Evolutionary conservation across 2,797 vertebrate genomes (phyloP).

Genomic region (Petrocephalus sullivani): DNA sequence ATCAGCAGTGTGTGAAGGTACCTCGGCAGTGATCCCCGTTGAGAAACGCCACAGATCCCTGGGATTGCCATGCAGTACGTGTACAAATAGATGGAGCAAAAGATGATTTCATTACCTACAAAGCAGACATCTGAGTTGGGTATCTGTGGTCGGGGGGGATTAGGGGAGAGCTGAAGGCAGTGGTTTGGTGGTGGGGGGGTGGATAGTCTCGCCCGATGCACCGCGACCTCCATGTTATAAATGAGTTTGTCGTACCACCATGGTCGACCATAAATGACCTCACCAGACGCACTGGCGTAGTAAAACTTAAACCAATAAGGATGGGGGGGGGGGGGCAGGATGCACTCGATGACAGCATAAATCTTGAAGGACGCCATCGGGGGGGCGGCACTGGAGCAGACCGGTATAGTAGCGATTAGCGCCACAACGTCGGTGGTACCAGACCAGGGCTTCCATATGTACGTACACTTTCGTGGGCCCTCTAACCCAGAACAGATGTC

Average conservation of each 20-base stretch:
- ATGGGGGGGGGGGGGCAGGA: constrained; percentile 63
- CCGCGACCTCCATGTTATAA: constrained; percentile 76
- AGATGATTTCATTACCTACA: constrained; percentile 75
- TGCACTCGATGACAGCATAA: constrained; percentile 67
- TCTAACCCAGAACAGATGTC: constrained; percentile 90
- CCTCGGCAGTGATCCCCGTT: constrained; percentile 50
- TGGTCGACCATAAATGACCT: constrained; percentile 81
- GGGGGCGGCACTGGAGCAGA: constrained; percentile 31
- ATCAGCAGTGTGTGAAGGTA: constrained; percentile 36
- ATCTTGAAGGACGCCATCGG: constrained; percentile 68
- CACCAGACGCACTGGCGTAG: constrained; percentile 77
- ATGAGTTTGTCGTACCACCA: constrained; percentile 70
- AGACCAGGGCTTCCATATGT: constrained; percentile 76
- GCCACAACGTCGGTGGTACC: constrained; percentile 61
- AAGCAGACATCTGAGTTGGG: constrained; percentile 46
- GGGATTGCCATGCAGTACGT: constrained; percentile 55
- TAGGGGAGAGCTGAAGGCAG: constrained; percentile 19
- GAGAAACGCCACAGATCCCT: constrained; percentile 67
- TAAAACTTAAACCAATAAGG: constrained; percentile 77
- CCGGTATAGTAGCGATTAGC: constrained; percentile 54
- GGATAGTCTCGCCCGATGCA: constrained; percentile 69
- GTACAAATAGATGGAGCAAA: constrained; percentile 69
- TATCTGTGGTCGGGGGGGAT: constrained; percentile 14
- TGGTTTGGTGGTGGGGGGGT: constrained; percentile 23
- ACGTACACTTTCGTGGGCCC: constrained; percentile 65